Percentiles rank a stretch among this genome's conserved stretches.
Evolutionary conservation across 2,113 vertebrate species (phyloP).

Genomic region (Phocoena phocoena): DNA sequence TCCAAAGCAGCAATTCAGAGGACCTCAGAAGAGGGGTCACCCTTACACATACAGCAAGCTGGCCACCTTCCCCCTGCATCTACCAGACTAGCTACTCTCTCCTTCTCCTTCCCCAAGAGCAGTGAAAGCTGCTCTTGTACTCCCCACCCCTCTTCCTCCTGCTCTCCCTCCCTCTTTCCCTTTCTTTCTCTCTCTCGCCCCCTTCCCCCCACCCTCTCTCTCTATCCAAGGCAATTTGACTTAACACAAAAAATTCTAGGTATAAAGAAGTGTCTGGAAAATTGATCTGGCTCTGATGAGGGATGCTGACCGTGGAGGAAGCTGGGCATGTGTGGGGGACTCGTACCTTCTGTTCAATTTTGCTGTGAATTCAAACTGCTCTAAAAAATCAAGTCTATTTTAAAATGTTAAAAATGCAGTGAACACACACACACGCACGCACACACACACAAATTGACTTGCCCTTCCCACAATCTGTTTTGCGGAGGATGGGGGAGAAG

Average conservation of each 20-base stretch:
- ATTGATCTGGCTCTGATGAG: neutral
- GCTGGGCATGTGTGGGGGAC: too few relatives aligned
- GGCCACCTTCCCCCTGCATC: rapidly evolving
- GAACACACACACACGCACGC: neutral
- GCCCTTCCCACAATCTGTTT: neutral
- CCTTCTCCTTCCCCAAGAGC: neutral
- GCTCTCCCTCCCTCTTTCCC: neutral
- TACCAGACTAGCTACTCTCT: neutral
- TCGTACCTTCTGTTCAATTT: neutral
- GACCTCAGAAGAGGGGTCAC: neutral
- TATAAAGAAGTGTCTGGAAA: neutral
- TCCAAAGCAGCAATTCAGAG: neutral
- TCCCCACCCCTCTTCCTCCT: too few relatives aligned
- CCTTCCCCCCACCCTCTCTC: neutral
- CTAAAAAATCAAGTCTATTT: neutral
- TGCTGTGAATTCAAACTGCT: neutral
- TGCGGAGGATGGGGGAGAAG: neutral
- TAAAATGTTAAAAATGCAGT: neutral
- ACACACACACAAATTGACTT: neutral
- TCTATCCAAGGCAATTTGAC: neutral
- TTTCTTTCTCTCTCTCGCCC: too few relatives aligned
- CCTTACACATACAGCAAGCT: neutral
- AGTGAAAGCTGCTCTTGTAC: rapidly evolving
- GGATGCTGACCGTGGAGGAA: neutral
- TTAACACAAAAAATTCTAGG: neutral